phyloP scores from a whole-genome alignment of 2,888 invertebrate genomes.

The Plebejus anna region DNA sequence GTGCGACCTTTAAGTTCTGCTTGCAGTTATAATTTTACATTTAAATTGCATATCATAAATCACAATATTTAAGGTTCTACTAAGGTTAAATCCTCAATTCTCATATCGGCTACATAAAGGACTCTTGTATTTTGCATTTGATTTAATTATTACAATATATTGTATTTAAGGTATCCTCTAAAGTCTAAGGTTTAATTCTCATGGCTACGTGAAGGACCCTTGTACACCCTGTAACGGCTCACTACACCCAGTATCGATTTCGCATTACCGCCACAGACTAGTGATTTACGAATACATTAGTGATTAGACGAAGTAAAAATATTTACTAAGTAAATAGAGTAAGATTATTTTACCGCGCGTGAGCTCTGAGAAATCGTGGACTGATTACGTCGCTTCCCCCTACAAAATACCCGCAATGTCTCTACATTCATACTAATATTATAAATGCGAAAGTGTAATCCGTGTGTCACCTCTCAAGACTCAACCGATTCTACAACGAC shows the following conservation, averaged over 20 bases:
- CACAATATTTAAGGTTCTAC: no score
- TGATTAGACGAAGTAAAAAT: neutral
- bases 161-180: neutral
- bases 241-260: constrained; percentile 26
- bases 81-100: no score
- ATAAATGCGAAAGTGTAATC: no score
- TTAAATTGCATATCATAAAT: no score
- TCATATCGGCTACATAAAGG: no score
- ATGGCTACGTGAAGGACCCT: neutral
- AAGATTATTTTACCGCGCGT: neutral
- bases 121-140: neutral
- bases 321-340: neutral
- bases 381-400: no score
- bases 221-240: neutral
- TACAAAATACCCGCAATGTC: no score
- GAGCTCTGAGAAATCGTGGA: neutral
- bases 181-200: neutral
- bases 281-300: constrained; percentile 26
- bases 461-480: no score
- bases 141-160: neutral
- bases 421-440: no score
- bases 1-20: no score
- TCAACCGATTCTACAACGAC: no score
- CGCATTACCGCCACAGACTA: constrained; percentile 27
- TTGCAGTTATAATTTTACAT: no score